Conservation (phyloP, 2,113 vertebrate genomes). For the Percopsis transmontana region DNA sequence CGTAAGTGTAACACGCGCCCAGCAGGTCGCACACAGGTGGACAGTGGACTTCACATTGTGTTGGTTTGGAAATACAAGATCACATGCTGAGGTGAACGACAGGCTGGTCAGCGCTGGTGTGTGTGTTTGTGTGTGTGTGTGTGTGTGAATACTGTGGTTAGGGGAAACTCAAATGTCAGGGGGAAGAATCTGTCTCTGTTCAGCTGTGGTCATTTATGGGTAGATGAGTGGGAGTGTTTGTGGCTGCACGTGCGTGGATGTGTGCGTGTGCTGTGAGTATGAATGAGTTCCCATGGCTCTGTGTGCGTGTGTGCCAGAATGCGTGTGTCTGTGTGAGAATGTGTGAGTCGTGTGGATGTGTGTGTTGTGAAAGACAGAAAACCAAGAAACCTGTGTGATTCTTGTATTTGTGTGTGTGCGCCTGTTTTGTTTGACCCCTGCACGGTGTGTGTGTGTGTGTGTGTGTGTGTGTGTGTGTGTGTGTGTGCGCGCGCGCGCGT, state of each 20-base stretch:
- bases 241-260: background rate
- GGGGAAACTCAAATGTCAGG: slow-evolving; percentile 35
- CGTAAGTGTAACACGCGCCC: background rate
- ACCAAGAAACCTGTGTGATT: background rate
- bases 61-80: slow-evolving; percentile 59
- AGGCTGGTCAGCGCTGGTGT: slow-evolving; percentile 48
- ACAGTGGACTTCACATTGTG: slow-evolving; percentile 35
- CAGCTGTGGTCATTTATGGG: slow-evolving; percentile 61
- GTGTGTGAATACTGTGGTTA: slow-evolving; percentile 22
- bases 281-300: background rate
- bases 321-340: slow-evolving; percentile 26
- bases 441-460: background rate
- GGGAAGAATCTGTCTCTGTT: slow-evolving; percentile 61
- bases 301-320: slow-evolving; percentile 17
- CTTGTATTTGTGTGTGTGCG: background rate
- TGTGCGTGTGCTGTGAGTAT: background rate
- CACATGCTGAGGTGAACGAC: slow-evolving; percentile 42
- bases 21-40: background rate
- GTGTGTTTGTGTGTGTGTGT: slow-evolving; percentile 37
- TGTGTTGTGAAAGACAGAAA: background rate
- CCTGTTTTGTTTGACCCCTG: background rate
- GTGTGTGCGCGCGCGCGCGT: background rate
- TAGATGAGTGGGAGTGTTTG: slow-evolving; percentile 10
- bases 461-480: background rate
- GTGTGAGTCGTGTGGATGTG: slow-evolving; percentile 19